phyloP scores from a whole-genome alignment of 1,140 invertebrate genomes.

The Bilobella aurantiaca region DNA sequence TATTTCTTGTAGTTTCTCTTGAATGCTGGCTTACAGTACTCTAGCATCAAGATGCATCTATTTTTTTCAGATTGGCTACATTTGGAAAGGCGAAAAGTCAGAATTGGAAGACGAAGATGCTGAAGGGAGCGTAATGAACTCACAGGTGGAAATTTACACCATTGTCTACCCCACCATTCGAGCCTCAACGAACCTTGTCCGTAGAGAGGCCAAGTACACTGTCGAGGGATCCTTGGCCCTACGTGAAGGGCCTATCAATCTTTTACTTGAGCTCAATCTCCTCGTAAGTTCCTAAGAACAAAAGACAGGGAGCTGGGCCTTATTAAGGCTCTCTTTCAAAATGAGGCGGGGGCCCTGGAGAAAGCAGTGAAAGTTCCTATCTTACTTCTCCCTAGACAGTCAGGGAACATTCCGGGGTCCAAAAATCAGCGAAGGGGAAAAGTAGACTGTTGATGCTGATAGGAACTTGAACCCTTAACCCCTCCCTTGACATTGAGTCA shows the following conservation, averaged over 20 bases:
- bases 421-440: too few relatives aligned
- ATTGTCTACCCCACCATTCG: slow-evolving; percentile 28
- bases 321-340: neutral
- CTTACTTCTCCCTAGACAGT: neutral
- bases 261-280: slow-evolving; percentile 21
- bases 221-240: slow-evolving; percentile 21
- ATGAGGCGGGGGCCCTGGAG: neutral
- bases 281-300: slow-evolving; percentile 24
- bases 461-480: too few relatives aligned
- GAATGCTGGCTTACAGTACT: too few relatives aligned
- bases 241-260: slow-evolving; percentile 35
- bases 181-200: slow-evolving; percentile 14
- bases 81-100: slow-evolving; percentile 25
- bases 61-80: slow-evolving; percentile 26
- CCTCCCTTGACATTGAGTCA: too few relatives aligned
- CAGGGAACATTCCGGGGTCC: too few relatives aligned
- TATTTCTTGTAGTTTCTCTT: too few relatives aligned
- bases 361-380: neutral
- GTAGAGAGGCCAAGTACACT: slow-evolving; percentile 26
- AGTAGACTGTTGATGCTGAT: too few relatives aligned
- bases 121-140: slow-evolving; percentile 15
- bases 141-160: slow-evolving; percentile 24
- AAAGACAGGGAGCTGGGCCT: neutral
- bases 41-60: neutral
- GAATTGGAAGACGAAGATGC: slow-evolving; percentile 25